These are phyloP conservation scores for Parelbella ahira DNA, from an alignment of 2,888 invertebrate species.

Conservation along the genomic window DNA sequence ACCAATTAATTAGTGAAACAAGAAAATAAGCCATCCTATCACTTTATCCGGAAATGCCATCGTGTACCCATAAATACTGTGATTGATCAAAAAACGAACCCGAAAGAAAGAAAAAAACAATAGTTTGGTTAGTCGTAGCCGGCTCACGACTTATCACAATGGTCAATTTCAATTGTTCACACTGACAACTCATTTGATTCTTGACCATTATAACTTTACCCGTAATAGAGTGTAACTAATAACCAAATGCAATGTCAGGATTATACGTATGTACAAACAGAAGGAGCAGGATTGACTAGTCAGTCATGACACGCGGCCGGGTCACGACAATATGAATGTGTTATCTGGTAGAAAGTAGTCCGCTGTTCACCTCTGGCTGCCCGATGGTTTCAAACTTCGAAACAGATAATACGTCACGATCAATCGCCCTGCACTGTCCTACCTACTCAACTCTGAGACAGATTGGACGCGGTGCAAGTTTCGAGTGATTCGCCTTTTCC, in stretches of 20 bases:
- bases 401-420: constrained; percentile 52
- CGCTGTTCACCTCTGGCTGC: constrained; percentile 61
- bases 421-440: constrained; percentile 54
- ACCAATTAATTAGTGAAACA: no score
- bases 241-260: no score
- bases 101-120: no score
- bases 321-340: constrained; percentile 51
- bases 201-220: constrained; percentile 30
- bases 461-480: constrained; percentile 35
- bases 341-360: constrained; percentile 62
- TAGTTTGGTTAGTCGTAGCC: constrained; percentile 14
- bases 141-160: constrained; percentile 31
- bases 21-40: no score
- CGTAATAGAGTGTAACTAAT: not conserved
- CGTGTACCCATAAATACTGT: no score
- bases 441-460: constrained; percentile 39
- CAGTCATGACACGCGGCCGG: constrained; percentile 30
- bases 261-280: constrained; percentile 1
- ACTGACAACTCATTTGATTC: constrained; percentile 40
- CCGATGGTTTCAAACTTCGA: constrained; percentile 54
- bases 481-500: no score
- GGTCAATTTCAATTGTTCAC: constrained; percentile 31
- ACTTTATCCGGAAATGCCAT: no score
- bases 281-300: constrained; percentile 29
- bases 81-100: no score